Evolutionary conservation across 2,113 vertebrate species (phyloP).

Genomic region (Geothlypis trichas): DNA sequence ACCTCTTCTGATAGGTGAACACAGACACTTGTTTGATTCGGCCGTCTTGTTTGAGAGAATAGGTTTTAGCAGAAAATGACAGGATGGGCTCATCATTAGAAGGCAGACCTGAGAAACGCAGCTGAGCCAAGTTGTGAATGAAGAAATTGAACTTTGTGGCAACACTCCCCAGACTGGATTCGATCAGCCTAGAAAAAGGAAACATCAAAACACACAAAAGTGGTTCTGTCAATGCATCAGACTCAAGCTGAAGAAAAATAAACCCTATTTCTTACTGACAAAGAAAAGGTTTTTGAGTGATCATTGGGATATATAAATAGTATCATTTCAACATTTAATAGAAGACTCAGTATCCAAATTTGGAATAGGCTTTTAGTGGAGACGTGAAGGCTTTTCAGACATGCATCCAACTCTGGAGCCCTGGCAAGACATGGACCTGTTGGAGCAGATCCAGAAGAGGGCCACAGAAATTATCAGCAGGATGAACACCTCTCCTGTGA

Average conservation of each 20-base stretch:
- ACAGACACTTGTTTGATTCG: conserved; percentile 89
- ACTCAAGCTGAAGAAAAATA: not conserved
- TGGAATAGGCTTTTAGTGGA: not conserved
- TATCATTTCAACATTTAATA: not conserved
- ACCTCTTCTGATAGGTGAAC: conserved; percentile 97
- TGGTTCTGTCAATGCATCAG: not conserved
- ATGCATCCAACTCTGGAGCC: not conserved
- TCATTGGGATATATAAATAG: not conserved
- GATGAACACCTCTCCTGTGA: not conserved
- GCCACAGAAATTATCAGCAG: not conserved
- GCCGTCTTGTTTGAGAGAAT: conserved; percentile 93
- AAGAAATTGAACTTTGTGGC: conserved; percentile 99
- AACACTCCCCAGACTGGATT: conserved; percentile 95
- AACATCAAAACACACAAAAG: not conserved
- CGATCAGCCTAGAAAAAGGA: conserved; percentile 84
- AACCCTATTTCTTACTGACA: not conserved
- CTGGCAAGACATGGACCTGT: not conserved
- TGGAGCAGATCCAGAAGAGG: not conserved
- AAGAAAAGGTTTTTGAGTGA: not conserved
- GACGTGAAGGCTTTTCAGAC: not conserved
- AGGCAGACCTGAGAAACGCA: conserved; percentile 93
- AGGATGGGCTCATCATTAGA: conserved; percentile 95
- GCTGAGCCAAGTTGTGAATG: conserved; percentile 97
- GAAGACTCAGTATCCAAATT: not conserved
- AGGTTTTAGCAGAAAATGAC: conserved; percentile 93